phyloP scores from a whole-genome alignment of 2,888 invertebrate genomes.

The Drosophila stalkeri region DNA sequence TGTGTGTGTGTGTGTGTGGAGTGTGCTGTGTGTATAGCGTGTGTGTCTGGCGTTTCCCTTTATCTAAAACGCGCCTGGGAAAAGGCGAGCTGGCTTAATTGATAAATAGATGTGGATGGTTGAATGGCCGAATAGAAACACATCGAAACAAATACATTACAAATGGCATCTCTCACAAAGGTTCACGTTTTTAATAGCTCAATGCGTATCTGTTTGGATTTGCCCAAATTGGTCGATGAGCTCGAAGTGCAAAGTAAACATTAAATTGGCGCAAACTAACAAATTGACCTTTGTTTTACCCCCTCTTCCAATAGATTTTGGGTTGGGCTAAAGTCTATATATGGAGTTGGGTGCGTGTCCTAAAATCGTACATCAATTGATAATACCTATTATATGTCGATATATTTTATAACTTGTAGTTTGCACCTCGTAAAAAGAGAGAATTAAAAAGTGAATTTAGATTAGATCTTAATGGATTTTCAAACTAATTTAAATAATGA shows the following conservation, averaged over 20 bases:
- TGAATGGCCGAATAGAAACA: conserved; percentile 15
- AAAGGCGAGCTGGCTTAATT: conserved; percentile 67
- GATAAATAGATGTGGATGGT: conserved; percentile 48
- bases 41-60: conserved; percentile 48
- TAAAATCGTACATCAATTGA: conserved; percentile 31
- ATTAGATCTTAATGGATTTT: neutral
- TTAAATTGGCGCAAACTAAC: conserved; percentile 79
- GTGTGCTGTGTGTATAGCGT: conserved; percentile 8
- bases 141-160: conserved; percentile 42
- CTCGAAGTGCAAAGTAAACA: conserved; percentile 76
- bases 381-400: conserved; percentile 9
- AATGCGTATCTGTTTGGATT: conserved; percentile 62
- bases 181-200: conserved; percentile 48
- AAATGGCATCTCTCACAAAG: conserved; percentile 49
- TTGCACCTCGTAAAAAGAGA: conserved; percentile 59
- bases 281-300: conserved; percentile 52
- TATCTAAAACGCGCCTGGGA: conserved; percentile 76
- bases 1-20: conserved; percentile 31
- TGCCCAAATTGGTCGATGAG: conserved; percentile 56
- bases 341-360: conserved; percentile 25
- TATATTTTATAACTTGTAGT: conserved; percentile 49
- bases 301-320: conserved; percentile 36
- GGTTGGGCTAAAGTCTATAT: conserved; percentile 33
- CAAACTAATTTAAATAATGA: neutral
- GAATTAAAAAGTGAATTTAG: neutral